phyloP scores from a whole-genome alignment of 2,888 invertebrate genomes.

The Dascillus cervinus region DNA sequence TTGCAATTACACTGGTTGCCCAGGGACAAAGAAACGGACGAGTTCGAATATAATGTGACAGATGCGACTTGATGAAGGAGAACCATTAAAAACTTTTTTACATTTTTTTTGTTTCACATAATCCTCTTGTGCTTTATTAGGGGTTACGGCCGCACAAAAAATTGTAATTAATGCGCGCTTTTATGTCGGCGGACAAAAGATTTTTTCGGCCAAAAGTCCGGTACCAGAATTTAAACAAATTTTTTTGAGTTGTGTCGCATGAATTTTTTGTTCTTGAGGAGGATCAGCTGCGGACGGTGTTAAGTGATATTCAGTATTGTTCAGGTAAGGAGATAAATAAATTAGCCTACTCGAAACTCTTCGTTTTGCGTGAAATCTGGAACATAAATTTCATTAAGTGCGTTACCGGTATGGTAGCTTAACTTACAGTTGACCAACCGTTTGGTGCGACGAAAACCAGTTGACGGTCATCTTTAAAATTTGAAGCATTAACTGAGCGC shows the following conservation, averaged over 20 bases:
- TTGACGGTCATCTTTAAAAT: background rate
- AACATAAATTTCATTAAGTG: slow-evolving; percentile 41
- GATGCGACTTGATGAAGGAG: slow-evolving; percentile 28
- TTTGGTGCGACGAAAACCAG: slow-evolving; percentile 14
- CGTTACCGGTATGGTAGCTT: slow-evolving; percentile 41
- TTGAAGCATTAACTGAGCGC: slow-evolving; percentile 12
- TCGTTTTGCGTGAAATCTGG: slow-evolving; percentile 36
- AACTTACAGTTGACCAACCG: slow-evolving; percentile 26
- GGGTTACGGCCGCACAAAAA: background rate
- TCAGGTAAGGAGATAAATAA: slow-evolving; percentile 38
- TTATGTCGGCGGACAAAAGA: no score
- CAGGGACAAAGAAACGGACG: slow-evolving; percentile 22
- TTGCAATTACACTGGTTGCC: slow-evolving; percentile 22
- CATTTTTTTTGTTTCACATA: slow-evolving; percentile 27
- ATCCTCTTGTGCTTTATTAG: slow-evolving; percentile 14
- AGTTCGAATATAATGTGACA: slow-evolving; percentile 26
- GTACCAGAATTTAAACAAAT: no score
- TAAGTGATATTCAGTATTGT: slow-evolving; percentile 40
- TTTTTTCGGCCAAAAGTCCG: no score
- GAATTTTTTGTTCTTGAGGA: no score
- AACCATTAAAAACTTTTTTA: slow-evolving; percentile 26
- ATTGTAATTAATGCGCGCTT: no score
- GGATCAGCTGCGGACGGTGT: slow-evolving; percentile 33
- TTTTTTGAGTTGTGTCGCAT: no score
- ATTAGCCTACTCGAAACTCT: slow-evolving; percentile 36